phyloP scores from a whole-genome alignment of 2,113 vertebrate species.

The Charadrius vociferus region DNA sequence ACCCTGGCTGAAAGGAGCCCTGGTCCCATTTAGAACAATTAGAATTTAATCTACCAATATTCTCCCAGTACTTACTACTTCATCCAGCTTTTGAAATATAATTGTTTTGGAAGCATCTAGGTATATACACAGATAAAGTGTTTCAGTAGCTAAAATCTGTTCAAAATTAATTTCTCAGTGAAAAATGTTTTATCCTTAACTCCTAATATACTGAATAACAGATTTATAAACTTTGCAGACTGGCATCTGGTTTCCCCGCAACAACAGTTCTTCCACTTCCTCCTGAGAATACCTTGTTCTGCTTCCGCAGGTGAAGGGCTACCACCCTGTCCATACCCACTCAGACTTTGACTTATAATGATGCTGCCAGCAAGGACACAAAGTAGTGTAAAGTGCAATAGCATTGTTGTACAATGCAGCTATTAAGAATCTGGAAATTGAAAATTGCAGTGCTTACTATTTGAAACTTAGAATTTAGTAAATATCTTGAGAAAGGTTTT shows the following conservation, averaged over 20 bases:
- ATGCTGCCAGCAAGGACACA: background rate
- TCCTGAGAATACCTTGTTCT: background rate
- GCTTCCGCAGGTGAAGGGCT: background rate
- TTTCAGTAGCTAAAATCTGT: background rate
- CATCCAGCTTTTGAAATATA: background rate
- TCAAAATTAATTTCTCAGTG: background rate
- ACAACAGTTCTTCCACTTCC: background rate
- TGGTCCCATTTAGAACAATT: background rate
- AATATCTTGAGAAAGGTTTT: background rate
- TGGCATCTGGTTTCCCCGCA: background rate
- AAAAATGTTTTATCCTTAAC: background rate
- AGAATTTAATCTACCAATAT: background rate
- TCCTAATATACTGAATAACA: background rate
- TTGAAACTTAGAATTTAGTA: background rate
- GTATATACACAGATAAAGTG: background rate
- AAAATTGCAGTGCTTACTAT: background rate
- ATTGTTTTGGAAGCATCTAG: background rate
- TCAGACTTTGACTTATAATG: background rate
- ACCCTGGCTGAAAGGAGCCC: background rate
- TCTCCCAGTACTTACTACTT: background rate
- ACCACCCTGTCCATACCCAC: background rate
- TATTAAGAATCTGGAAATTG: background rate
- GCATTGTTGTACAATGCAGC: background rate
- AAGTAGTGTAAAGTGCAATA: background rate
- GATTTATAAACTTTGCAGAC: background rate